Evolutionary conservation across 2,797 vertebrate genomes (phyloP).

Genomic region (Emys orbicularis): DNA sequence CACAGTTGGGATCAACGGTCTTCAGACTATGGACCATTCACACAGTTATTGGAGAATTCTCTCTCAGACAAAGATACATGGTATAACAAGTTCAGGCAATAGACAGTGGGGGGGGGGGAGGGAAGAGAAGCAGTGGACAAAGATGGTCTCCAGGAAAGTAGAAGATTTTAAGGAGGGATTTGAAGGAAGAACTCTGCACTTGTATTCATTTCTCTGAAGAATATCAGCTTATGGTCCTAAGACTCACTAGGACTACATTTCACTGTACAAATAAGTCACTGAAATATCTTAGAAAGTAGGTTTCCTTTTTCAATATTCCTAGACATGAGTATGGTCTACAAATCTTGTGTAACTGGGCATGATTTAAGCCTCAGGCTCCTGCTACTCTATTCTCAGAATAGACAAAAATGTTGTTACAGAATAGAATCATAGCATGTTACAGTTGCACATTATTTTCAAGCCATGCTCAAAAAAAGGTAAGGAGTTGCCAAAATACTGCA

Average conservation of each 20-base stretch:
- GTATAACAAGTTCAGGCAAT: background rate
- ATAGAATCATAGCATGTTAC: background rate
- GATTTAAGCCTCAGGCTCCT: constrained; percentile 49
- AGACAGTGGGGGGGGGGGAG: background rate
- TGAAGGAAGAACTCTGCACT: background rate
- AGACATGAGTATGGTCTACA: background rate
- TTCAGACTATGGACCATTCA: background rate
- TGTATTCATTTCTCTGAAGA: background rate
- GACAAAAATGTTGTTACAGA: background rate
- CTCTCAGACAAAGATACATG: background rate
- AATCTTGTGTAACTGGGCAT: background rate
- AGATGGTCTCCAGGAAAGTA: background rate
- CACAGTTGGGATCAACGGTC: background rate
- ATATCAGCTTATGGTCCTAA: background rate
- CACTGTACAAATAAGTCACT: constrained; percentile 20
- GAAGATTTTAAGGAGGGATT: background rate
- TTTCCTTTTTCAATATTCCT: constrained; percentile 39
- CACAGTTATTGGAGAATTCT: background rate
- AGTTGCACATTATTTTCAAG: background rate
- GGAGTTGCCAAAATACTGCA: background rate
- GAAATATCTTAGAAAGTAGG: constrained; percentile 24
- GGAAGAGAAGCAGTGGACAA: background rate
- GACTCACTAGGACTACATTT: background rate
- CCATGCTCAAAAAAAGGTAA: background rate
- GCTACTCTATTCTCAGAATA: background rate